These are phyloP conservation scores for Pycnonotus jocosus DNA, from an alignment of 2,113 vertebrate species.

Conservation along the genomic window DNA sequence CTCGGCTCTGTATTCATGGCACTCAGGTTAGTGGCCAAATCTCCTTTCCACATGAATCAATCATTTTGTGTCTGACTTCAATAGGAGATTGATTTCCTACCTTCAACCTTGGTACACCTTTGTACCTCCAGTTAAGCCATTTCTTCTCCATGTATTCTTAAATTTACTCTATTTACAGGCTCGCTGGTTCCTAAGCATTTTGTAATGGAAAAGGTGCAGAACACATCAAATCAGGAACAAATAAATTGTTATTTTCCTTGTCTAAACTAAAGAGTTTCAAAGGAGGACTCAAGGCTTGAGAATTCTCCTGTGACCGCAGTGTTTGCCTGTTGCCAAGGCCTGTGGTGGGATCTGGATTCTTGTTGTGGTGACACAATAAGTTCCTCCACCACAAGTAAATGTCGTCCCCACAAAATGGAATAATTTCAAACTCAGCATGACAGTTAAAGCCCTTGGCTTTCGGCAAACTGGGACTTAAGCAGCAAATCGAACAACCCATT, in stretches of 20 bases:
- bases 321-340: constrained; percentile 6
- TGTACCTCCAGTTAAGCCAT: background rate
- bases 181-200: background rate
- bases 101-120: background rate
- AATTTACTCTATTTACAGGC: background rate
- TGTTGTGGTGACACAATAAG: background rate
- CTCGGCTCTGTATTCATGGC: background rate
- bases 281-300: background rate
- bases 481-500: constrained; percentile 6
- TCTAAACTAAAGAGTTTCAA: background rate
- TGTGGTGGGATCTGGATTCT: background rate
- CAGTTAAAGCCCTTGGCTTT: background rate
- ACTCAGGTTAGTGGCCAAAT: background rate
- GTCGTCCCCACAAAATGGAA: background rate
- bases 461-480: background rate
- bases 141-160: background rate
- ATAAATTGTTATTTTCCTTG: background rate
- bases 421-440: constrained; percentile 7
- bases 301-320: background rate
- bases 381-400: constrained; percentile 17
- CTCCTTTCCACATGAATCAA: background rate
- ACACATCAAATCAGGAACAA: background rate
- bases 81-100: background rate
- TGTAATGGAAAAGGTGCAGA: background rate
- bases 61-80: background rate